Conservation (phyloP, 2,113 vertebrate species). For the Paedocypris sp. region DNA sequence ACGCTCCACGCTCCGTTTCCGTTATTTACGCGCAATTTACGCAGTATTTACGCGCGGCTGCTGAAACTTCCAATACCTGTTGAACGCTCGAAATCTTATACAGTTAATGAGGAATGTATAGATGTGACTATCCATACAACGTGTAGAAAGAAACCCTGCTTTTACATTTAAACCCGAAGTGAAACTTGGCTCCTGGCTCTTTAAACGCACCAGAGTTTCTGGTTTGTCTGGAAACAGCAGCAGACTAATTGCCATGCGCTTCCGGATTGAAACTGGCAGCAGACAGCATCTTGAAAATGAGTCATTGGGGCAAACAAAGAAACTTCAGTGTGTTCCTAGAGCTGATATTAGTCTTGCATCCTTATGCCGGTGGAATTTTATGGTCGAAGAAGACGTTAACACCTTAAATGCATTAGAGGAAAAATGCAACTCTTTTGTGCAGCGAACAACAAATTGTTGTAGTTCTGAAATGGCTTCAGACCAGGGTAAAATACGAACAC, state of each 20-base stretch:
- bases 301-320: constrained; percentile 94
- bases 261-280: constrained; percentile 98
- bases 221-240: constrained; percentile 84
- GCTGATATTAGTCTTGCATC: constrained; percentile 19
- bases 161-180: neutral
- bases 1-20: neutral
- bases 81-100: neutral
- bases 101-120: no score
- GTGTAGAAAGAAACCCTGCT: neutral
- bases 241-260: constrained; percentile 98
- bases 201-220: constrained; percentile 75
- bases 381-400: neutral
- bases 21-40: constrained; percentile 1
- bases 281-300: constrained; percentile 99
- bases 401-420: no score
- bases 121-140: no score
- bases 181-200: constrained; percentile 42
- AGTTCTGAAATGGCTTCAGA: no score
- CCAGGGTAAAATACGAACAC: no score
- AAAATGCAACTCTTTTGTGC: no score
- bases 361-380: constrained; percentile 10
- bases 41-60: constrained; percentile 3
- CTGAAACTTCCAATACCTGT: neutral
- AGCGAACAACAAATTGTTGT: no score
- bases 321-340: constrained; percentile 62